Base-by-base conservation (phyloP, 2,888 invertebrate genomes). In the Brachyptera risi region DNA sequence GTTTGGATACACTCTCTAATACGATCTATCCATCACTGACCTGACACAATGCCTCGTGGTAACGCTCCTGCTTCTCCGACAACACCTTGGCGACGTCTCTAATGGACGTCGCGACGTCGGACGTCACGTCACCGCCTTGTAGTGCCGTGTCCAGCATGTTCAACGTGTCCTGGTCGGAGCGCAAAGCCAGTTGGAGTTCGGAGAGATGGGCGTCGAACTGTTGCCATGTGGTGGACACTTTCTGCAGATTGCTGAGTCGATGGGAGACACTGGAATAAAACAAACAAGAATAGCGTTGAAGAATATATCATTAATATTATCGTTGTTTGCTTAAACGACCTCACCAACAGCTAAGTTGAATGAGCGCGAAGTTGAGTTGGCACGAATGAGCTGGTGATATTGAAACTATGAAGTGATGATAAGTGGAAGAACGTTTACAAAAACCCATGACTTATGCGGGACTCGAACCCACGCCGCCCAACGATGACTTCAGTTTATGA, bases 201-300 rank as follows among this genome's bases (percentile, higher is more conserved):
- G 85, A 83, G 59, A 91, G 77, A 9, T 90, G 86, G 62, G 81
- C 80, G 72, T 89, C 89, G 76, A 91, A 84, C 72, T 90, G 87
- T 59, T 84, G 82, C 88, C 88, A 89, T 27, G 84, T 84, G 67
- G 82, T 80, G 51, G 88, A 80, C 11, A 89, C 84, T 67, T 84
- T 84, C 71, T 87, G 88, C 61, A 91, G 76, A 65, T 84, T 83
- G 67, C 85, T 81, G 70, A 91, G 77, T 72, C 88, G 86, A 68
- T 83, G 83, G 68, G 84, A 85, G 61, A 88, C 85, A 71, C 90
- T 90, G 74, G 11, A 79, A 76, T 63, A 67, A 62, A 62, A 49
- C 31, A 31, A 11, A 31, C 31, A 11, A n/a, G n/a, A n/a, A n/a
- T n/a, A n/a, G n/a, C n/a, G n/a, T n/a, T n/a, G n/a, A n/a, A n/a